Evolutionary conservation across 2,888 invertebrate species (phyloP).

Genomic region (Lamellibrachia columna): DNA sequence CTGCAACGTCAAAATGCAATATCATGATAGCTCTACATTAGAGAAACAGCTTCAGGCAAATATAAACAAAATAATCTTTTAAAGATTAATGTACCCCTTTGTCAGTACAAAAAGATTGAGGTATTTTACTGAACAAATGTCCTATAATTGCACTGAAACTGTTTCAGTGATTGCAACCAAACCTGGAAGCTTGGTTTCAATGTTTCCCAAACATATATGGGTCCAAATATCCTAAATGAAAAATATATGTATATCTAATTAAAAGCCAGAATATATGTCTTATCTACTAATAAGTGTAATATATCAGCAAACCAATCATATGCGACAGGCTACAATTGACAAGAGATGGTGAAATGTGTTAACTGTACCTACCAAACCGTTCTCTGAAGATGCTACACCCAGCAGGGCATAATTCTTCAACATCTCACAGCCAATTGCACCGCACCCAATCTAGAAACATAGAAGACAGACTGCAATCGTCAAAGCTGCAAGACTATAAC

Average conservation of each 20-base stretch:
- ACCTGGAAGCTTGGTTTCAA: not conserved
- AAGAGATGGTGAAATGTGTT: not conserved
- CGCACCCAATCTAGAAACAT: constrained; percentile 63
- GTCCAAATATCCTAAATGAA: not conserved
- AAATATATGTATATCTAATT: too few relatives aligned
- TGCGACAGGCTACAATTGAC: not conserved
- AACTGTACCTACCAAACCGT: constrained; percentile 45
- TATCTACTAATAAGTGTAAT: not conserved
- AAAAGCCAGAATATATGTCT: not conserved
- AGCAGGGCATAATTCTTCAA: constrained; percentile 65
- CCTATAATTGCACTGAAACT: not conserved
- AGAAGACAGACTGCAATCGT: not conserved
- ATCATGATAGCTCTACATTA: not conserved
- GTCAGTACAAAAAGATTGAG: not conserved
- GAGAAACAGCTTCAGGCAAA: not conserved
- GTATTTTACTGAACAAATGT: not conserved
- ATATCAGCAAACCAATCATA: not conserved
- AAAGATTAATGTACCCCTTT: not conserved
- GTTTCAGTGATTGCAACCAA: not conserved
- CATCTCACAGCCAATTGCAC: constrained; percentile 67
- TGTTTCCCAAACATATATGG: not conserved
- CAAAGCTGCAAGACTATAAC: not conserved
- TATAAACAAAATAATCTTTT: not conserved
- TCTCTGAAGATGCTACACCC: constrained; percentile 51
- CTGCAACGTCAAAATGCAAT: constrained; percentile 34